Evolutionary conservation across 1,140 invertebrate genomes (phyloP).

Genomic region (Bombus difficillimus): DNA sequence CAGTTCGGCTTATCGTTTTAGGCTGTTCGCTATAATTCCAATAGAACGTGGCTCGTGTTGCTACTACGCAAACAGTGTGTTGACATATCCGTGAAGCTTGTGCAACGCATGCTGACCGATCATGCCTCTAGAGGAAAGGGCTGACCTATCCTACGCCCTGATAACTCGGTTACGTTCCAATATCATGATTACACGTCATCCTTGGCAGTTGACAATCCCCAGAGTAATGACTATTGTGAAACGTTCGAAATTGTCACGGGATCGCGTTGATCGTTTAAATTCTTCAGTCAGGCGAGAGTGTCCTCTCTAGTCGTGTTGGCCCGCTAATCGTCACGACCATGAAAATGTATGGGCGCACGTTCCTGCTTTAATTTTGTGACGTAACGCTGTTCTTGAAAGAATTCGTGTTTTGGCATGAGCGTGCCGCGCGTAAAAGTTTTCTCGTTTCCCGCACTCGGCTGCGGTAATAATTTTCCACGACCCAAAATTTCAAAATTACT

Average conservation of each 20-base stretch:
- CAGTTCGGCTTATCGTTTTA: slow-evolving; percentile 25
- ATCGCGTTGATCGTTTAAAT: slow-evolving; percentile 58
- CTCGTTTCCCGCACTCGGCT: slow-evolving; percentile 29
- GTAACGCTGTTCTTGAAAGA: slow-evolving; percentile 37
- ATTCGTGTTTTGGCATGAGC: slow-evolving; percentile 10
- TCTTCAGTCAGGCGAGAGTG: slow-evolving; percentile 48
- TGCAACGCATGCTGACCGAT: slow-evolving; percentile 42
- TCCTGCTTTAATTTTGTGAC: slow-evolving; percentile 35
- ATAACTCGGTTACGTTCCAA: slow-evolving; percentile 70
- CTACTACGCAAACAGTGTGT: slow-evolving; percentile 51
- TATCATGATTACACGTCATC: slow-evolving; percentile 70
- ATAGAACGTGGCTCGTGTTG: slow-evolving; percentile 5
- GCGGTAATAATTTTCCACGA: slow-evolving; percentile 4
- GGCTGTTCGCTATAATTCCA: neutral
- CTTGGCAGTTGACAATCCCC: slow-evolving; percentile 62
- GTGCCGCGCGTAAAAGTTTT: neutral
- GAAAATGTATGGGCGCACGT: slow-evolving; percentile 37
- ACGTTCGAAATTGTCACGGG: slow-evolving; percentile 38
- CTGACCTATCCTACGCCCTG: slow-evolving; percentile 29
- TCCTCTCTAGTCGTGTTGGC: slow-evolving; percentile 17
- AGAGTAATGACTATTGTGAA: slow-evolving; percentile 61
- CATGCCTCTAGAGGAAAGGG: slow-evolving; percentile 54
- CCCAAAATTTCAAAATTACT: slow-evolving; percentile 23
- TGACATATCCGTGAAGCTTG: slow-evolving; percentile 27
- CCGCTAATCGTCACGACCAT: slow-evolving; percentile 42